phyloP scores from a whole-genome alignment of 2,113 vertebrate species.

The Marmota monax region DNA sequence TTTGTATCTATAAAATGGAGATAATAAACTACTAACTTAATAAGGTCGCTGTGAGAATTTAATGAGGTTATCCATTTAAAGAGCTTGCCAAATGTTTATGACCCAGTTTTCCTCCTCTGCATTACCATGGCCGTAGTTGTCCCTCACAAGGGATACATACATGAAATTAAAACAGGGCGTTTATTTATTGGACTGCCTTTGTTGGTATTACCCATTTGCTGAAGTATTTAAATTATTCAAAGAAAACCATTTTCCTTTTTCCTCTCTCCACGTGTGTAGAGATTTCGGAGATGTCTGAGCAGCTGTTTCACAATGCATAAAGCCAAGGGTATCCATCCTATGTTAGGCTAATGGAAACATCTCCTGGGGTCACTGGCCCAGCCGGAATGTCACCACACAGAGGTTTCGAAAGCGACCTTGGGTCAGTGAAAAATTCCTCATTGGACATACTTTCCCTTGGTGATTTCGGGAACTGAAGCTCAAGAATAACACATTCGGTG shows the following conservation, averaged over 20 bases:
- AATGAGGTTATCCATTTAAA: background rate
- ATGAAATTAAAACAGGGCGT: background rate
- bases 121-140: background rate
- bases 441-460: background rate
- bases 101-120: background rate
- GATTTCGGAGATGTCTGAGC: background rate
- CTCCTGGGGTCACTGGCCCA: background rate
- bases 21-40: background rate
- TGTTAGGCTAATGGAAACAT: background rate
- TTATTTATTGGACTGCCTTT: background rate
- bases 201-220: background rate
- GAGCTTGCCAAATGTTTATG: background rate
- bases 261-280: background rate
- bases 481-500: background rate
- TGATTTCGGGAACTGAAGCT: background rate
- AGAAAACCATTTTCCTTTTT: background rate
- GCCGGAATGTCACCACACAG: background rate
- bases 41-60: background rate
- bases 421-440: background rate
- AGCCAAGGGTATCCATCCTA: background rate
- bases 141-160: background rate
- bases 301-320: background rate
- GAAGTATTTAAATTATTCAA: conserved; percentile 37
- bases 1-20: background rate
- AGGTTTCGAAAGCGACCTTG: background rate